Base-by-base conservation (phyloP, 2,888 invertebrate genomes). In the Ditylenchus weischeri region DNA sequence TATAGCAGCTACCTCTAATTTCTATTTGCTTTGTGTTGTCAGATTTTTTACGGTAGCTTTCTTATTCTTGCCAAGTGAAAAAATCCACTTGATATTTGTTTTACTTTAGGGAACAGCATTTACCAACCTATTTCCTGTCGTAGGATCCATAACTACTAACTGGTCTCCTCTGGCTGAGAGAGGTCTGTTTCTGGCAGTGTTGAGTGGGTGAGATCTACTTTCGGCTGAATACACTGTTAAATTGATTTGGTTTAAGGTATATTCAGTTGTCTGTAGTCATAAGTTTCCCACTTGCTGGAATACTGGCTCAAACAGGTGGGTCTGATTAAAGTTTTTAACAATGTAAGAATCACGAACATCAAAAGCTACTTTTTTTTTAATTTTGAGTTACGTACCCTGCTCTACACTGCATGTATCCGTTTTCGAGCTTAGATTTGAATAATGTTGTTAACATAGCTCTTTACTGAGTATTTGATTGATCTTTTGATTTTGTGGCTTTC, bases 231-330 rank as follows among this genome's bases (percentile, higher is more conserved):
- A 0, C 76, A 77, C 29, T 66, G 70, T 78, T n/a, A 69, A 75
- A 3, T 69, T 75, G 15, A 67, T 77, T 18, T 75, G 72, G 43
- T 43, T 43, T 10, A n/a, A 76, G 75, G 21, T 75, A 77, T 57
- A 71, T 78, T 10, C 77, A 78, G 57, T 47, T 78, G 35, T 74
- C 76, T 1, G 72, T 75, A 10, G 74, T 77, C 10, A 73, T 78
- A 64, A 71, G 76, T 6, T 76, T 77, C 74, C 78, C 78, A 0
- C 64, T 78, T n/a, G 65, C 75, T 6, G 78, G 77, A 19, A 64
- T 72, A 1, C 21, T 78, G 10, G 72, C 59, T 49, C 51, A 64
- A 54, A 54, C 21, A 23, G 21, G 54, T 54, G 54, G 29, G 15
- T 23, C 10, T 54, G 2, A 43, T 43, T 8, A 15, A 43, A n/a